Conservation (phyloP, 2,888 invertebrate species). For the Cantharis lateralis region DNA sequence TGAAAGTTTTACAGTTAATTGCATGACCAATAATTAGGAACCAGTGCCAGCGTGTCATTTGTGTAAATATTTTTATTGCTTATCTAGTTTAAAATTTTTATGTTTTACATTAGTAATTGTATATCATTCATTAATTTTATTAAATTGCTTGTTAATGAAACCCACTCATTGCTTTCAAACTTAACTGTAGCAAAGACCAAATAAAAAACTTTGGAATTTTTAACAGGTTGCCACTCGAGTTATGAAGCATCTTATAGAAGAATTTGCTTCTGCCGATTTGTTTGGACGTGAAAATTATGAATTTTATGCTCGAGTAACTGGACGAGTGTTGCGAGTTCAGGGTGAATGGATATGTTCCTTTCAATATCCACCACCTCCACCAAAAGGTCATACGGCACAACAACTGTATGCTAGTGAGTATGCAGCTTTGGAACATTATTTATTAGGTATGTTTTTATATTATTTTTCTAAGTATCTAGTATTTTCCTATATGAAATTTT, state of each 20-base stretch:
- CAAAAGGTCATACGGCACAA: slow-evolving; percentile 65
- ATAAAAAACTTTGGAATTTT: not conserved
- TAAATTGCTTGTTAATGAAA: not conserved
- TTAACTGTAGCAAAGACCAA: not conserved
- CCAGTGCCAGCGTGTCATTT: not conserved
- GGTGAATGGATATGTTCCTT: slow-evolving; percentile 97
- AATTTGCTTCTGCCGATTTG: slow-evolving; percentile 93
- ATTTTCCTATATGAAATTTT: not conserved
- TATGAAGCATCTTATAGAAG: slow-evolving; percentile 96
- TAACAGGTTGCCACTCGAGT: slow-evolving; percentile 88
- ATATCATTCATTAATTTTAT: not conserved
- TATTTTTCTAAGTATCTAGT: not conserved
- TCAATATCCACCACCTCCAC: slow-evolving; percentile 80
- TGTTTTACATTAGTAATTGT: not conserved
- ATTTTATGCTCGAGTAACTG: slow-evolving; percentile 93
- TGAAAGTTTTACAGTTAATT: not conserved
- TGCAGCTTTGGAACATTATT: slow-evolving; percentile 53
- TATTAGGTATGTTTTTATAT: slow-evolving; percentile 48
- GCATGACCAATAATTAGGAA: not conserved
- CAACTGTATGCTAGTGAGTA: slow-evolving; percentile 70
- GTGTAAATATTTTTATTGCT: not conserved
- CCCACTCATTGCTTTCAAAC: slow-evolving; percentile 1
- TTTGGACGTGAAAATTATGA: slow-evolving; percentile 95
- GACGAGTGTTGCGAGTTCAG: slow-evolving; percentile 87
- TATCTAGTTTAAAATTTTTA: not conserved